phyloP scores from a whole-genome alignment of 2,888 invertebrate genomes.

The Drosophila prostipennis region DNA sequence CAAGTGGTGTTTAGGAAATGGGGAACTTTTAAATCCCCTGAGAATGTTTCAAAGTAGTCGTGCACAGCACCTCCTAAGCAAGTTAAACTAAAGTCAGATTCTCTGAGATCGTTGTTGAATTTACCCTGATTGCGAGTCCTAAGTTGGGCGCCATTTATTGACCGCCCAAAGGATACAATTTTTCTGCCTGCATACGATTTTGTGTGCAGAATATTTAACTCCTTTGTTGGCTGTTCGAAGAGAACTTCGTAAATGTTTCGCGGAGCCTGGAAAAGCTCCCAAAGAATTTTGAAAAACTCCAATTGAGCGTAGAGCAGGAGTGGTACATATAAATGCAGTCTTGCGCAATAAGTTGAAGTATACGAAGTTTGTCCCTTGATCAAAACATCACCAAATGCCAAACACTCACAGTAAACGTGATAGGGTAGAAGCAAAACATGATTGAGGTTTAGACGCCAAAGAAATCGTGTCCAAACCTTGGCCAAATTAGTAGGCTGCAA shows the following conservation, averaged over 20 bases:
- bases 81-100: conserved; percentile 81
- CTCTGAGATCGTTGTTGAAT: conserved; percentile 70
- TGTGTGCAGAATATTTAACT: conserved; percentile 81
- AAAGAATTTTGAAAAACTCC: conserved; percentile 79
- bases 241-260: conserved; percentile 83
- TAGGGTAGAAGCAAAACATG: conserved; percentile 77
- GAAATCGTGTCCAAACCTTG: conserved; percentile 75
- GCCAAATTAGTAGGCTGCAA: conserved; percentile 84
- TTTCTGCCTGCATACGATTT: conserved; percentile 83
- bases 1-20: conserved; percentile 81
- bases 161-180: conserved; percentile 82
- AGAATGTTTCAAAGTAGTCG: conserved; percentile 78
- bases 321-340: conserved; percentile 80
- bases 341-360: conserved; percentile 75
- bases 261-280: conserved; percentile 82
- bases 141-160: conserved; percentile 81
- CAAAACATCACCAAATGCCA: conserved; percentile 78
- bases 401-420: conserved; percentile 73
- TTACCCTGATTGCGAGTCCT: conserved; percentile 71
- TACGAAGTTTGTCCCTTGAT: conserved; percentile 77
- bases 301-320: conserved; percentile 80
- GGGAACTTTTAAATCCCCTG: conserved; percentile 67
- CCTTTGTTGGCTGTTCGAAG: conserved; percentile 77
- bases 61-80: conserved; percentile 81
- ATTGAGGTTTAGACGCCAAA: conserved; percentile 81